Conservation (phyloP, 1,140 invertebrate genomes). For the Paramacrobiotus metropolitanus region DNA sequence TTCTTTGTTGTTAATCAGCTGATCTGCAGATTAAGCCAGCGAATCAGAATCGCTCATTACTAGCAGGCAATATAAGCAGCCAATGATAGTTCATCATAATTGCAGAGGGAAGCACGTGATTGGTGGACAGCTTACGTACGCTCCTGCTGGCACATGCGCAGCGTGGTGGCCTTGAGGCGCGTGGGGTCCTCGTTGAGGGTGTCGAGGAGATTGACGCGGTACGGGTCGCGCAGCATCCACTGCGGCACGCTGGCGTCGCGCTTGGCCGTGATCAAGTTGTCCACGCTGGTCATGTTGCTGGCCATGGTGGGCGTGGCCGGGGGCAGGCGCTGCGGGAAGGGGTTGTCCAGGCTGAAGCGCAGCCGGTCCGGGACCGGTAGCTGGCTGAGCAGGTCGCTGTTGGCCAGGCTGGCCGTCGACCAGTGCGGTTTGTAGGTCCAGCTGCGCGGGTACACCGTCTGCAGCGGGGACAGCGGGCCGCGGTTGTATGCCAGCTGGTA, state of each 20-base stretch:
- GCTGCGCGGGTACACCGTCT: neutral
- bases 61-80: no score
- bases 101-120: no score
- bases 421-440: neutral
- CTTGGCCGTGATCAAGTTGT: neutral
- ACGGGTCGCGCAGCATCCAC: neutral
- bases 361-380: neutral
- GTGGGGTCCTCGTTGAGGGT: neutral
- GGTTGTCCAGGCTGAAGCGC: neutral
- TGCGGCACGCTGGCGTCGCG: neutral
- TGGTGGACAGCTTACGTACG: conserved; percentile 19
- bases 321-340: neutral
- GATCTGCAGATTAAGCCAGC: conserved; percentile 35
- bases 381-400: neutral
- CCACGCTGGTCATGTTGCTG: neutral
- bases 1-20: conserved; percentile 19
- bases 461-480: neutral
- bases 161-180: conserved; percentile 18
- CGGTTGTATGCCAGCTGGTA: neutral
- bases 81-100: no score
- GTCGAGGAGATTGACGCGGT: neutral
- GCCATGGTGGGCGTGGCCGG: neutral
- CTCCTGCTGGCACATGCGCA: conserved; percentile 22
- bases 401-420: neutral
- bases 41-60: no score